phyloP scores from a whole-genome alignment of 2,888 invertebrate genomes.

The Rutpela maculata region DNA sequence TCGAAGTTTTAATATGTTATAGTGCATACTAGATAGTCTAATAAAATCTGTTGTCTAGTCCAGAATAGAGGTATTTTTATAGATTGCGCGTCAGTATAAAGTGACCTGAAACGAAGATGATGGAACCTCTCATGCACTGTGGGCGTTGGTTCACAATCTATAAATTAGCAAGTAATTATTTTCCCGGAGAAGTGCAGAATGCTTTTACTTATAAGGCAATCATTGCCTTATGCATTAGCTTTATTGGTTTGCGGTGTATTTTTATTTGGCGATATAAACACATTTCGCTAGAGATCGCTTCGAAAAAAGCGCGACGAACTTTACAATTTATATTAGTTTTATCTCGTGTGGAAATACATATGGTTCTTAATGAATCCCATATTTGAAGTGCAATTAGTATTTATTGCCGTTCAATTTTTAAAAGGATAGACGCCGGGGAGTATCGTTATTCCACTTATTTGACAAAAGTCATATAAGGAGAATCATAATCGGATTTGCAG shows the following conservation, averaged over 20 bases:
- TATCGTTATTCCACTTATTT: slow-evolving; percentile 11
- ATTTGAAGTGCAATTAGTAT: slow-evolving; percentile 4
- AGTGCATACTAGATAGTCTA: no score
- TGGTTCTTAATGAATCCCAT: not conserved
- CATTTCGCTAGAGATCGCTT: slow-evolving; percentile 20
- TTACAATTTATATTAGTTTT: slow-evolving; percentile 1
- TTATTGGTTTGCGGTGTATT: slow-evolving; percentile 29
- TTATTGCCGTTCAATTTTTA: slow-evolving; percentile 15
- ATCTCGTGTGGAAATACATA: not conserved
- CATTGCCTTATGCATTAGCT: slow-evolving; percentile 26
- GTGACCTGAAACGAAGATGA: not conserved
- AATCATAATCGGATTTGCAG: slow-evolving; percentile 1
- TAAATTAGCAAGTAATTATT: slow-evolving; percentile 19
- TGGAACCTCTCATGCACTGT: not conserved
- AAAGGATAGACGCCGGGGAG: slow-evolving; percentile 26
- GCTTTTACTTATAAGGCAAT: slow-evolving; percentile 29
- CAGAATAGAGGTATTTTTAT: no score
- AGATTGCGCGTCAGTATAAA: not conserved
- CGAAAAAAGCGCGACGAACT: slow-evolving; percentile 13
- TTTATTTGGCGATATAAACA: slow-evolving; percentile 31
- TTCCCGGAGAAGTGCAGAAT: slow-evolving; percentile 17
- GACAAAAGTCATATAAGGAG: slow-evolving; percentile 1
- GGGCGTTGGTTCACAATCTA: slow-evolving; percentile 29
- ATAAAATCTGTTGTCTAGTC: no score
- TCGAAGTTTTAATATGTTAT: no score